These are phyloP conservation scores for Megalopta genalis DNA, from an alignment of 1,140 invertebrate species.

Conservation along the genomic window DNA sequence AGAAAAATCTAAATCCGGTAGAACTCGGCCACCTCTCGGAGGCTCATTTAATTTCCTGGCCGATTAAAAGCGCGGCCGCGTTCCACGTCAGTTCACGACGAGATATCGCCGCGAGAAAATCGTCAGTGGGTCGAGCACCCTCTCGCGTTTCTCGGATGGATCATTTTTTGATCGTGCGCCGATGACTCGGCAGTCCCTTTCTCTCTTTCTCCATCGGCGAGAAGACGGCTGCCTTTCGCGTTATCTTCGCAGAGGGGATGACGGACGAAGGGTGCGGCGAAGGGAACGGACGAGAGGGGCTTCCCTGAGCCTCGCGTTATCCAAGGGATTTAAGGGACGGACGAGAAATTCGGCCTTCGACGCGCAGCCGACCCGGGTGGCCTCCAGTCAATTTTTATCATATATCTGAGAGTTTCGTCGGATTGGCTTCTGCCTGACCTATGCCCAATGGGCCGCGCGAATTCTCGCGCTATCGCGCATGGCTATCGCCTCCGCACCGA, in stretches of 20 bases:
- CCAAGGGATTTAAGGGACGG: slow-evolving; percentile 72
- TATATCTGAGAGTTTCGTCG: slow-evolving; percentile 74
- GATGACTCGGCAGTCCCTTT: slow-evolving; percentile 69
- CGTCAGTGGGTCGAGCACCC: slow-evolving; percentile 12
- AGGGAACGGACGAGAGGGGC: slow-evolving; percentile 50
- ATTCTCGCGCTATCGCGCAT: slow-evolving; percentile 72
- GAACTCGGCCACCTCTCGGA: neutral
- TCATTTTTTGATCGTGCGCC: slow-evolving; percentile 71
- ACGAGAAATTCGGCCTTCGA: slow-evolving; percentile 64
- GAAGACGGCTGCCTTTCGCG: neutral
- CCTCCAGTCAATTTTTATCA: slow-evolving; percentile 77
- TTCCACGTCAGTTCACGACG: slow-evolving; percentile 14
- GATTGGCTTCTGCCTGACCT: slow-evolving; percentile 78
- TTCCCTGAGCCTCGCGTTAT: slow-evolving; percentile 63
- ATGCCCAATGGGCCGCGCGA: slow-evolving; percentile 76
- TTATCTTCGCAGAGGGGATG: slow-evolving; percentile 28
- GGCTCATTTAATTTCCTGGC: slow-evolving; percentile 9
- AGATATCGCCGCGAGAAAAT: slow-evolving; percentile 41
- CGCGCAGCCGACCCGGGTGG: slow-evolving; percentile 42
- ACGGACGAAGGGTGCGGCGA: neutral
- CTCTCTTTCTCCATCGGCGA: slow-evolving; percentile 21
- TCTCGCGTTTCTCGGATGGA: slow-evolving; percentile 44
- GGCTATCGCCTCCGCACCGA: slow-evolving; percentile 66
- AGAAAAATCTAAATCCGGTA: neutral
- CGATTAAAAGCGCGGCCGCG: slow-evolving; percentile 1